Conservation (phyloP, 2,113 vertebrate species). For the Redunca redunca region DNA sequence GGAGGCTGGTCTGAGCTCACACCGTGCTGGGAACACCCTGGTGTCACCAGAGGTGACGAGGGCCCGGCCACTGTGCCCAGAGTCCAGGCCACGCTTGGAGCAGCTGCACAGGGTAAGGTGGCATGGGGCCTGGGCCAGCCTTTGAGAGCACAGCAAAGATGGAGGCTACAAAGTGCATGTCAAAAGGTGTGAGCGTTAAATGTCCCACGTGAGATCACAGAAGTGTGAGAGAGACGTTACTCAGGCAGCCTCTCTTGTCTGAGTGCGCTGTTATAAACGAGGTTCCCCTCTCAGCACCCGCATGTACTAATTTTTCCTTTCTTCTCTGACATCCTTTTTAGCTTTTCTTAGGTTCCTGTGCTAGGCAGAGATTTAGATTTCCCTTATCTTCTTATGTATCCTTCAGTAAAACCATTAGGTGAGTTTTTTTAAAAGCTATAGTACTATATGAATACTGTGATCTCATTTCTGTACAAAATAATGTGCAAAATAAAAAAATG, state of each 20-base stretch:
- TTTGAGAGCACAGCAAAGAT: constrained; percentile 81
- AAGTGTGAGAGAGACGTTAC: neutral
- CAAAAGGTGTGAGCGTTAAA: neutral
- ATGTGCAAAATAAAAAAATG: neutral
- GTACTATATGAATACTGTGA: neutral
- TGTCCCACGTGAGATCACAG: neutral
- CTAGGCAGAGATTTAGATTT: neutral
- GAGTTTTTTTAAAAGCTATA: neutral
- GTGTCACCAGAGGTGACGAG: constrained; percentile 86
- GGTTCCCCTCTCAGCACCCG: neutral
- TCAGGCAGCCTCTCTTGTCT: neutral
- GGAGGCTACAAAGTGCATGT: constrained; percentile 66
- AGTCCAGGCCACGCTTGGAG: constrained; percentile 87
- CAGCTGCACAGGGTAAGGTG: constrained; percentile 86
- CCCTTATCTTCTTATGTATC: neutral
- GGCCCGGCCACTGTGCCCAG: constrained; percentile 85
- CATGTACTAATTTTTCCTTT: neutral
- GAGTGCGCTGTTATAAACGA: neutral
- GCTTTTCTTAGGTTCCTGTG: neutral
- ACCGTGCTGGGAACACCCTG: constrained; percentile 84
- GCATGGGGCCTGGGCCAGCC: constrained; percentile 83
- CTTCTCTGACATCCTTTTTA: neutral
- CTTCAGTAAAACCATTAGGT: neutral
- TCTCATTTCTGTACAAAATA: neutral
- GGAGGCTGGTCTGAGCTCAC: constrained; percentile 62